A percentile compares a stretch with the other conserved stretches of the same genome.
Evolutionary conservation across 2,113 vertebrate species (phyloP).

Genomic region (Odontesthes bonariensis): DNA sequence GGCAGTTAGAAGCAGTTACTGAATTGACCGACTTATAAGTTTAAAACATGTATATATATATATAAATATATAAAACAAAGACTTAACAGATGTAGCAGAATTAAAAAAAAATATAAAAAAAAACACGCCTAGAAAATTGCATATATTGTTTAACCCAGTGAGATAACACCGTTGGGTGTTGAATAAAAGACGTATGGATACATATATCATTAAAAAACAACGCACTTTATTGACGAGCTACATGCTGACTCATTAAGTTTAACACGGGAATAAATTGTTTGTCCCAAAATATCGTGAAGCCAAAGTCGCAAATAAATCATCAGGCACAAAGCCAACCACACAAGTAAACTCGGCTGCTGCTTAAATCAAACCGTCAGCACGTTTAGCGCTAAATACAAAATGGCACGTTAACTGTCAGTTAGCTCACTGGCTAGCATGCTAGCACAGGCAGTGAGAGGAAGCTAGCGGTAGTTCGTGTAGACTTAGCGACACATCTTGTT

Average conservation of each 20-base stretch:
- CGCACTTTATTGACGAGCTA: background rate
- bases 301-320: background rate
- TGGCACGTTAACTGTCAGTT: background rate
- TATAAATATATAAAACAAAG: no score
- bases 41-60: no score
- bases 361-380: background rate
- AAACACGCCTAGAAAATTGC: no score
- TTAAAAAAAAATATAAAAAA: no score
- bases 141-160: no score
- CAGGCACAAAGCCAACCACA: background rate
- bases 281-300: fast-evolving
- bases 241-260: no score
- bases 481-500: background rate
- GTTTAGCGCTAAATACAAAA: constrained; percentile 6
- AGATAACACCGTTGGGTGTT: no score
- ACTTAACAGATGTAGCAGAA: no score
- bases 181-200: no score
- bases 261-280: background rate
- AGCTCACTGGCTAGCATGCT: background rate
- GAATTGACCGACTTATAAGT: no score
- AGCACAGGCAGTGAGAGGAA: background rate
- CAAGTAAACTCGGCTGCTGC: background rate
- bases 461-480: background rate
- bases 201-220: no score
- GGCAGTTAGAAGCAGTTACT: background rate